Percentiles rank a stretch among this genome's conserved stretches.
phyloP scores from a whole-genome alignment of 30 jellyfish, hydroid and myxozoan species.

The Chironex yamaguchii region DNA sequence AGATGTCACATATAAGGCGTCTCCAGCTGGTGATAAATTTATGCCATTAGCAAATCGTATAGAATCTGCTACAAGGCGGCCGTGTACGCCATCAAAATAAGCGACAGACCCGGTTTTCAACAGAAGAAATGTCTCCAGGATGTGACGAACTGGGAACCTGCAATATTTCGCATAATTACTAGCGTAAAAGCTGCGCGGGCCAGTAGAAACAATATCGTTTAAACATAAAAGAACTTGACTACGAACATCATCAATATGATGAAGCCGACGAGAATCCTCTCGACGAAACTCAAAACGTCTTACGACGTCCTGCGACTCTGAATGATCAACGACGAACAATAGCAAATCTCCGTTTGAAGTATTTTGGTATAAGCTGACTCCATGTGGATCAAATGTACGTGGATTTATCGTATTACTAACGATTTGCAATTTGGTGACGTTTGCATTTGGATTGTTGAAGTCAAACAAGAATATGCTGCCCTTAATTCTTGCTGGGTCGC shows the following conservation, averaged over 20 bases:
- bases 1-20: constrained; percentile 56
- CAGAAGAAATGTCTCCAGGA: constrained; percentile 8
- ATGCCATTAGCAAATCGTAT: constrained; percentile 75
- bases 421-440: constrained; percentile 57
- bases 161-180: constrained; percentile 78
- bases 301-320: constrained; percentile 67
- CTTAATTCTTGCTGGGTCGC: constrained; percentile 30
- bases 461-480: constrained; percentile 86
- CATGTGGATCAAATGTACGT: constrained; percentile 86
- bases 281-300: constrained; percentile 68
- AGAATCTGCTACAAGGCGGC: constrained; percentile 22
- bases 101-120: constrained; percentile 65
- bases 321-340: constrained; percentile 82
- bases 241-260: constrained; percentile 65
- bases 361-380: constrained; percentile 73
- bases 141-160: not conserved
- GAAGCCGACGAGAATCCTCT: constrained; percentile 26
- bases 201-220: constrained; percentile 78
- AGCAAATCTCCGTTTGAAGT: not conserved
- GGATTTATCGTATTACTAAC: constrained; percentile 28
- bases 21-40: constrained; percentile 66
- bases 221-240: constrained; percentile 71
- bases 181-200: constrained; percentile 69
- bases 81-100: constrained; percentile 70
- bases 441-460: constrained; percentile 66